A percentile compares a stretch with the other conserved stretches of the same genome.
Conservation (phyloP, 2,113 vertebrate genomes). For the Circaetus gallicus region DNA sequence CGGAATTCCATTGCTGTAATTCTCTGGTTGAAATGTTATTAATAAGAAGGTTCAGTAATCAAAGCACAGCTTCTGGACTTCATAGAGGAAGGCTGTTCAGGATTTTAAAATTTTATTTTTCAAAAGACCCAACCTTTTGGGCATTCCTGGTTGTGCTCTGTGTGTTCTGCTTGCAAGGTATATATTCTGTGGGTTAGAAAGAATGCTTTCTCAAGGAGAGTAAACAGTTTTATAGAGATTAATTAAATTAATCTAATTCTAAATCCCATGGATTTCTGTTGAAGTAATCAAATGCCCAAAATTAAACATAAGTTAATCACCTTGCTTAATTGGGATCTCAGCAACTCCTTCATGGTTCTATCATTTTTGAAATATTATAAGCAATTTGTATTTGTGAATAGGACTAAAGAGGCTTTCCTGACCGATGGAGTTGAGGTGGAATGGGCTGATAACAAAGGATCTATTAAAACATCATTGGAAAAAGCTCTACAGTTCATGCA, state of each 20-base stretch:
- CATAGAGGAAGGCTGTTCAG: neutral
- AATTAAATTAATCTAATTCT: neutral
- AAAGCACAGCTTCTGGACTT: neutral
- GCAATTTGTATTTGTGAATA: neutral
- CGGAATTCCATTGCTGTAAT: neutral
- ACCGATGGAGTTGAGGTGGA: neutral
- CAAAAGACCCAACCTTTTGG: neutral
- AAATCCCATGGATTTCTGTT: neutral
- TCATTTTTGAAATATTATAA: neutral
- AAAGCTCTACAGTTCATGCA: slow-evolving; percentile 17
- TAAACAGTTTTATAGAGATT: neutral
- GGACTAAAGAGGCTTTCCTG: neutral
- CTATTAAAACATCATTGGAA: slow-evolving; percentile 50
- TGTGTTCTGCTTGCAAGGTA: neutral
- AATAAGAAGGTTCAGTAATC: neutral
- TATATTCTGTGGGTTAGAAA: neutral
- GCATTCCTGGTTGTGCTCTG: neutral
- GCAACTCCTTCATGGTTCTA: neutral
- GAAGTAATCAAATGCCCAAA: neutral
- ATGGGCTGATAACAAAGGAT: neutral
- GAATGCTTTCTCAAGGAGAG: neutral
- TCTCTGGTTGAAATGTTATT: neutral
- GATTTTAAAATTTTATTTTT: neutral
- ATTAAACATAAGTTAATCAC: neutral
- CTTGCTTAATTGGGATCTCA: neutral